These are phyloP conservation scores for Saimiri boliviensis DNA, from an alignment of 2,113 vertebrate genomes.

Conservation along the genomic window DNA sequence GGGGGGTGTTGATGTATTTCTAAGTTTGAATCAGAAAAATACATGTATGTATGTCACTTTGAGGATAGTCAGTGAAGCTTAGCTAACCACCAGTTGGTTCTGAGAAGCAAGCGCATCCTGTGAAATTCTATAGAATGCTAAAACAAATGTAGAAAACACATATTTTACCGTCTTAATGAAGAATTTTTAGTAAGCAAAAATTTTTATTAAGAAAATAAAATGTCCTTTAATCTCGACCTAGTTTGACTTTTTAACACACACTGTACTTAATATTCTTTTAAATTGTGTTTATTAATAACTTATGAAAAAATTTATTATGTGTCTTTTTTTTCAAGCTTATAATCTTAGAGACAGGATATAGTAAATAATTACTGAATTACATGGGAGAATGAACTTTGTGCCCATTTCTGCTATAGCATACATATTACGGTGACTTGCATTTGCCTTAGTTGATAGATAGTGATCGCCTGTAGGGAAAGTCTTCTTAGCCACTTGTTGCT, in stretches of 20 bases:
- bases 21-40: slow-evolving; percentile 23
- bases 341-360: background rate
- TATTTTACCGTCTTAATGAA: background rate
- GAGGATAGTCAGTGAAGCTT: background rate
- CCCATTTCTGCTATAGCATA: background rate
- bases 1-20: background rate
- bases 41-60: background rate
- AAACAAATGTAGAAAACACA: background rate
- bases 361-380: background rate
- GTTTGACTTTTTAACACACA: background rate
- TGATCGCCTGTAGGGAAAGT: background rate
- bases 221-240: background rate
- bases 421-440: background rate
- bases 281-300: background rate
- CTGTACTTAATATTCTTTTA: background rate
- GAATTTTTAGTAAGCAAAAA: background rate
- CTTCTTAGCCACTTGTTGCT: background rate
- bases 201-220: background rate
- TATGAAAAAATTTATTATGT: background rate
- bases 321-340: background rate
- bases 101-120: background rate
- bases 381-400: background rate
- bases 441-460: background rate
- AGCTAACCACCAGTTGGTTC: background rate
- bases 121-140: background rate